phyloP scores from a whole-genome alignment of 2,797 vertebrate species.

The Propithecus perrieri region DNA sequence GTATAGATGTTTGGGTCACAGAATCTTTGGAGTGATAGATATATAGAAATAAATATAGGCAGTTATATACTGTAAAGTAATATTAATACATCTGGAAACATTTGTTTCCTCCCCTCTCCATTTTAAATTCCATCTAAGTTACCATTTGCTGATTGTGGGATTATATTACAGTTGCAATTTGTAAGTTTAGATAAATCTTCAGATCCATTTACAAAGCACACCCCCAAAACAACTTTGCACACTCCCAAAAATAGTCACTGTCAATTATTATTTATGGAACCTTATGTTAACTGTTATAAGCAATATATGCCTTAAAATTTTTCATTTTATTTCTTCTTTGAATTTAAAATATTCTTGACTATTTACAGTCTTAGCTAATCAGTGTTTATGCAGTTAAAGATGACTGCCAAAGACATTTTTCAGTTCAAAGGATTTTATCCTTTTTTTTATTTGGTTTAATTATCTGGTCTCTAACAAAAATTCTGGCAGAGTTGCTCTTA shows the following conservation, averaged over 20 bases:
- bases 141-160: neutral
- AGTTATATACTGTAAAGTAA: neutral
- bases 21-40: neutral
- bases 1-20: neutral
- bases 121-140: neutral
- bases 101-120: neutral
- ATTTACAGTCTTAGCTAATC: neutral
- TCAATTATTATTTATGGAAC: neutral
- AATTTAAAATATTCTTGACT: neutral
- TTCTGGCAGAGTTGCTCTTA: neutral
- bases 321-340: neutral
- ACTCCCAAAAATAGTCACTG: neutral
- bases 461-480: neutral
- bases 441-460: constrained; percentile 33
- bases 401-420: neutral
- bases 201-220: neutral
- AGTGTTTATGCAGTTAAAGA: neutral
- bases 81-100: neutral
- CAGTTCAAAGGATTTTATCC: constrained; percentile 37
- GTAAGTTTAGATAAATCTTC: neutral
- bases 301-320: constrained; percentile 6
- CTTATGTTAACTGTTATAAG: neutral
- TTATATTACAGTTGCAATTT: neutral
- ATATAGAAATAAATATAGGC: neutral
- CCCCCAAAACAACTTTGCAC: neutral